A percentile compares a stretch with the other conserved stretches of the same genome.
Evolutionary conservation across 2,113 vertebrate species (phyloP).

Genomic region (Poeciliopsis occidentalis): DNA sequence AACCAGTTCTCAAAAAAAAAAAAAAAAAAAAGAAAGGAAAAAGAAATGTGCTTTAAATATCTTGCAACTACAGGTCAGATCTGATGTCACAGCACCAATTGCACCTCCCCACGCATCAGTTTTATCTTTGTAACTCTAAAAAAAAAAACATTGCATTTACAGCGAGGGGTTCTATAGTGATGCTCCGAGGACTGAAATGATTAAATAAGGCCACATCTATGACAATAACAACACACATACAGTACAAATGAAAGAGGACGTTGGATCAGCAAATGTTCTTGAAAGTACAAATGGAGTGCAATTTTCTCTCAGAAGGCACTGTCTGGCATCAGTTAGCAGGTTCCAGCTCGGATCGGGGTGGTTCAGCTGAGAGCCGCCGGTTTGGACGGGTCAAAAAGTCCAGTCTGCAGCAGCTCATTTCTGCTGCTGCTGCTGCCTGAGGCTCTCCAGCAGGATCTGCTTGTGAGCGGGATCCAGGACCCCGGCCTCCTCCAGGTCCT

Average conservation of each 20-base stretch:
- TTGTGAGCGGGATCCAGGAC: slow-evolving; percentile 91
- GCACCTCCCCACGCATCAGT: not conserved
- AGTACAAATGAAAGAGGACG: slow-evolving; percentile 55
- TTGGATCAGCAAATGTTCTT: slow-evolving; percentile 41
- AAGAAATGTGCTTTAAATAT: slow-evolving; percentile 4
- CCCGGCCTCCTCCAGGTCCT: slow-evolving; percentile 94
- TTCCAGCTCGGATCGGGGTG: slow-evolving; percentile 47
- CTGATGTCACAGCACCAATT: not conserved
- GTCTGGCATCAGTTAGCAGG: slow-evolving; percentile 57
- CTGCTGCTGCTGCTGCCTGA: slow-evolving; percentile 82
- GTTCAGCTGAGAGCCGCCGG: slow-evolving; percentile 26
- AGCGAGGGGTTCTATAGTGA: slow-evolving; percentile 55
- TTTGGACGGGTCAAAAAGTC: slow-evolving; percentile 44
- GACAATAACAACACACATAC: slow-evolving; percentile 36
- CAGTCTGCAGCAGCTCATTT: slow-evolving; percentile 56
- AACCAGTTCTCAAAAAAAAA: not conserved
- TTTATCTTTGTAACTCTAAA: not conserved
- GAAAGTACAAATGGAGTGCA: slow-evolving; percentile 67
- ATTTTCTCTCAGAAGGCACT: slow-evolving; percentile 68
- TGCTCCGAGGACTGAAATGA: slow-evolving; percentile 44
- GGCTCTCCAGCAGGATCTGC: slow-evolving; percentile 87
- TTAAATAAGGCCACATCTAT: slow-evolving; percentile 68
- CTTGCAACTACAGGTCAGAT: slow-evolving; percentile 15
- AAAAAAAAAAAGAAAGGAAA: no score
- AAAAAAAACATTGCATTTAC: slow-evolving; percentile 2